phyloP scores from a whole-genome alignment of 2,888 invertebrate genomes.

The Orthosia cruda region DNA sequence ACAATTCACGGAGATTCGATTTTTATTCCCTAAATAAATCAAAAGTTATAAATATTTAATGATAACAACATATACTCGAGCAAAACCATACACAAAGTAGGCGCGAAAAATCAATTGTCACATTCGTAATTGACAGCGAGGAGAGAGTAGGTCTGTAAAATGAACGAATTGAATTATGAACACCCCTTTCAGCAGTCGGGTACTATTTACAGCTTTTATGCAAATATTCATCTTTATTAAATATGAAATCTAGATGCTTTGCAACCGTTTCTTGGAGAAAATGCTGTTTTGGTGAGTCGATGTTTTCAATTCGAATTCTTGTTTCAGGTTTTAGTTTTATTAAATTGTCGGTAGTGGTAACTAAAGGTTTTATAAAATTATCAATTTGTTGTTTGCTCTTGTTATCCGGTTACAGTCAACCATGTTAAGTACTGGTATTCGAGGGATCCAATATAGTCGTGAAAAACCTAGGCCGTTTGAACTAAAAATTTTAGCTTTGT shows the following conservation, averaged over 20 bases:
- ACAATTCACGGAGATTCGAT: too few relatives aligned
- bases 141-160: constrained; percentile 35
- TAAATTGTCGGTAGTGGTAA: neutral
- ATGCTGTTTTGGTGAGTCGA: neutral
- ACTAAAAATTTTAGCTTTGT: too few relatives aligned
- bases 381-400: too few relatives aligned
- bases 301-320: neutral
- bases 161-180: constrained; percentile 60
- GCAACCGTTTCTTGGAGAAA: neutral
- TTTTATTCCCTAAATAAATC: too few relatives aligned
- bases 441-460: too few relatives aligned
- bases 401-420: too few relatives aligned
- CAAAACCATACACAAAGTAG: neutral
- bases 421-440: too few relatives aligned
- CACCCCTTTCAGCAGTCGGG: constrained; percentile 47
- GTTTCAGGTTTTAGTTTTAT: neutral
- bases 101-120: constrained; percentile 57
- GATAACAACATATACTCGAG: neutral
- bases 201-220: constrained; percentile 37
- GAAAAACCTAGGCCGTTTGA: too few relatives aligned
- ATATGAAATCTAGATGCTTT: constrained; percentile 22
- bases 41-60: too few relatives aligned
- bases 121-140: constrained; percentile 45
- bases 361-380: neutral
- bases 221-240: constrained; percentile 51